Conservation (phyloP, 1,140 invertebrate genomes). For the Brachionus plicatilis region DNA sequence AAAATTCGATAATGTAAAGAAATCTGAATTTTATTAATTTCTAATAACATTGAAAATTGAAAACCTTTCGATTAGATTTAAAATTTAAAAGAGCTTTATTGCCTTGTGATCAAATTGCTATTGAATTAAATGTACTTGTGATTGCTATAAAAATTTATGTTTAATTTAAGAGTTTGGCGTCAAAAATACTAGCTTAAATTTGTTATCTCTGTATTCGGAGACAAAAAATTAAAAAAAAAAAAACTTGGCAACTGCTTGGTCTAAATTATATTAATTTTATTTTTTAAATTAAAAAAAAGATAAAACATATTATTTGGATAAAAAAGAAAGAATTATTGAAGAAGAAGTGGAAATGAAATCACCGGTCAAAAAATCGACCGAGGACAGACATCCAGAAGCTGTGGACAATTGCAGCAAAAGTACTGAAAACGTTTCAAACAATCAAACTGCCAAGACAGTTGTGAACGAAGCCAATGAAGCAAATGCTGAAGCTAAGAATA, state of each 20-base stretch:
- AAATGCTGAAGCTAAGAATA: not conserved
- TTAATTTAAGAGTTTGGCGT: not conserved
- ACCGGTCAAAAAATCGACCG: not conserved
- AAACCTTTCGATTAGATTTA: not conserved
- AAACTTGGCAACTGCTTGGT: not conserved
- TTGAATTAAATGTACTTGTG: not conserved
- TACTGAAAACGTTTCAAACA: not conserved
- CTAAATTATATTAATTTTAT: not conserved
- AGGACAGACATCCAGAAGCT: not conserved
- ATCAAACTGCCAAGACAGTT: slow-evolving; percentile 2
- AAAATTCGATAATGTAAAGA: not conserved
- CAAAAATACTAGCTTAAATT: not conserved
- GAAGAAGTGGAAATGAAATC: not conserved
- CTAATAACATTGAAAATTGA: no score
- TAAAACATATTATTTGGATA: slow-evolving; percentile 26
- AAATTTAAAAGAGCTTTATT: not conserved
- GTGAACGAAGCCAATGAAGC: not conserved
- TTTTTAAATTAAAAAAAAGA: not conserved
- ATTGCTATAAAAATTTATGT: not conserved
- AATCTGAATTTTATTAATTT: no score
- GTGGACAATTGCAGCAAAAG: not conserved
- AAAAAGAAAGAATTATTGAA: not conserved
- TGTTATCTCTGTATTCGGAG: not conserved
- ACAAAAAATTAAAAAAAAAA: not conserved
- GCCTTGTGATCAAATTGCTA: not conserved